Conservation (phyloP, 2,797 vertebrate genomes). For the Phrynocephalus guinanensis region DNA sequence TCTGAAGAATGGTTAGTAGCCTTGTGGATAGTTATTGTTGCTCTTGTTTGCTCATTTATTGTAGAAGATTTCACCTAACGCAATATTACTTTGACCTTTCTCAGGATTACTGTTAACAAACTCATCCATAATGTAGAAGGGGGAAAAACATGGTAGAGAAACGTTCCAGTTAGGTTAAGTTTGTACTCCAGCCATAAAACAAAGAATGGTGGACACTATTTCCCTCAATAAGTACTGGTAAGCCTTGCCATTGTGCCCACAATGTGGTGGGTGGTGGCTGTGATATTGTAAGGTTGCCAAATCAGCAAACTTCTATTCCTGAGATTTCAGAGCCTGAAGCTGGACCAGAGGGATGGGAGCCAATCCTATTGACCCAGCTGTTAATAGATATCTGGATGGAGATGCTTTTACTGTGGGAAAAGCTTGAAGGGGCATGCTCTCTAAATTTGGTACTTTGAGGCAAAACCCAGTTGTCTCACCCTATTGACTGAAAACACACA, state of each 20-base stretch:
- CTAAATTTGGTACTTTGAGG: too few relatives aligned
- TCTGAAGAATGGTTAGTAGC: conserved; percentile 27
- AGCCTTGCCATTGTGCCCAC: neutral
- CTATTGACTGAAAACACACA: too few relatives aligned
- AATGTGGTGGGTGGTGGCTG: neutral
- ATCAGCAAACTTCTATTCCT: neutral
- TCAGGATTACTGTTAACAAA: conserved; percentile 24
- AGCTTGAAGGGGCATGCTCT: too few relatives aligned
- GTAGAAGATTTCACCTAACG: conserved; percentile 22
- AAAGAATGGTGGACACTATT: neutral
- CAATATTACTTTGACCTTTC: conserved; percentile 35
- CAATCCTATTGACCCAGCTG: too few relatives aligned
- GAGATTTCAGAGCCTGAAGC: too few relatives aligned
- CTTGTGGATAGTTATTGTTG: conserved; percentile 22
- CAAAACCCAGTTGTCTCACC: too few relatives aligned
- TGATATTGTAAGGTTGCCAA: neutral
- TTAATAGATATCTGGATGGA: too few relatives aligned
- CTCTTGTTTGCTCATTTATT: conserved; percentile 32
- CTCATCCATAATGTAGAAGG: conserved; percentile 39
- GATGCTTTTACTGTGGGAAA: too few relatives aligned
- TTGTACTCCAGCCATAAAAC: neutral
- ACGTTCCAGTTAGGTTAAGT: neutral
- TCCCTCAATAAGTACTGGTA: neutral
- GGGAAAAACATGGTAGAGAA: conserved; percentile 9
- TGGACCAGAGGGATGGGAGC: too few relatives aligned